Base-by-base conservation (phyloP, 2,888 invertebrate genomes). In the Ceraclea dissimilis region DNA sequence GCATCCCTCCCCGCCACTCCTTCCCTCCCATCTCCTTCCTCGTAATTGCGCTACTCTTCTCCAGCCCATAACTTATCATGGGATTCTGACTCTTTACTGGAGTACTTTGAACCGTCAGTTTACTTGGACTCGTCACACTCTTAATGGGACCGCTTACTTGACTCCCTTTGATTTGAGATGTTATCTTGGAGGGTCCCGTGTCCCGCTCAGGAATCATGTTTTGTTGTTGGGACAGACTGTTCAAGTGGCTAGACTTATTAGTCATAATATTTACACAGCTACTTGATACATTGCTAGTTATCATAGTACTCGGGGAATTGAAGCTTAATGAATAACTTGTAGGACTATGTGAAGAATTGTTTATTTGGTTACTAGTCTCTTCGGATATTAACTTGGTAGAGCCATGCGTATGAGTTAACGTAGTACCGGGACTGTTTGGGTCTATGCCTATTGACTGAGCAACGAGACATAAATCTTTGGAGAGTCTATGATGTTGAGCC, bases 11-110 rank as follows among this genome's bases (percentile, higher is more conserved):
- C 47, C 58, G 39, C 60, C 59, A 60, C 11, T 59, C 60, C 44
- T 60, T 60, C 6, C 22, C 56, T 6, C 49, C 48, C n/a, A 43
- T 46, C 72, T 72, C 58, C 73, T 72, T 62, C 69, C 70, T 2
- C 8, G 51, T 47, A 22, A 58, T 58, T 19, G 57, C 58, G 46
- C 67, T 66, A 0, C 74, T 67, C 1, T 75, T 67, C 62, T 74
- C 76, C 5, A 78, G 67, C 6, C 76, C 77, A 56, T 78, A 79
- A 66, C 81, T 81, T 66, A 79, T 72, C 73, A 81, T 81, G 4
- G 80, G 75, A 0, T 80, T 79, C 56, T 80, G 81, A n/a, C 78
- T 77, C 63, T 79, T 76, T 1, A 82, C 81, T 1, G 82, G 81
- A n/a, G 79, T 74, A 60, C 81, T 82, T 64, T 81, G 81, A 1